These are phyloP conservation scores for Dinomys branickii DNA, from an alignment of 2,113 vertebrate genomes.

Conservation along the genomic window DNA sequence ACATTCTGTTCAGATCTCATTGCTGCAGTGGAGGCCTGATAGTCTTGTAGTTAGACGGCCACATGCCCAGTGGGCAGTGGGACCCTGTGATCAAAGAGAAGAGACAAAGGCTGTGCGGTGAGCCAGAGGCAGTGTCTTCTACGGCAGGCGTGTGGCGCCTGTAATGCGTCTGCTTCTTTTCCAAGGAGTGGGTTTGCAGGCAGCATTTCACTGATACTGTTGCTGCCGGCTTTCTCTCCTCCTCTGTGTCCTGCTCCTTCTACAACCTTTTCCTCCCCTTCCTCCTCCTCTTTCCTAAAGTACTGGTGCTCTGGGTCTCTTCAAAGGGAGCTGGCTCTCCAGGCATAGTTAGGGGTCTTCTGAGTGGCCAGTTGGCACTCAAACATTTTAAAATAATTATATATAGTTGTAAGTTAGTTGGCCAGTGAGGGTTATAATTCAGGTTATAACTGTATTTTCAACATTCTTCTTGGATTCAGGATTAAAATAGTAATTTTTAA, in stretches of 20 bases:
- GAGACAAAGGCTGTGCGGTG: not conserved
- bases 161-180: not conserved
- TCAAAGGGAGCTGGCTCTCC: no score
- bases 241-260: not conserved
- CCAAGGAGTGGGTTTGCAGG: not conserved
- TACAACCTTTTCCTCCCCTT: not conserved
- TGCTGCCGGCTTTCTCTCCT: not conserved
- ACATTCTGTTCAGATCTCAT: not conserved
- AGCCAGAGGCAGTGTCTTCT: not conserved
- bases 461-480: not conserved
- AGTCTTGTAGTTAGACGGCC: not conserved
- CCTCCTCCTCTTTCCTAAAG: not conserved
- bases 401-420: not conserved
- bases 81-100: not conserved
- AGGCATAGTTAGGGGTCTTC: no score
- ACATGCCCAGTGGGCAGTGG: not conserved
- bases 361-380: no score
- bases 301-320: no score
- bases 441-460: not conserved
- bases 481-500: not conserved
- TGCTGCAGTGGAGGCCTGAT: not conserved
- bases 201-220: not conserved
- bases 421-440: not conserved
- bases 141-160: accelerated
- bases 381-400: not conserved